phyloP scores from a whole-genome alignment of 92 coral and sea anemone species.

The Umimayanthus chanpuru region DNA sequence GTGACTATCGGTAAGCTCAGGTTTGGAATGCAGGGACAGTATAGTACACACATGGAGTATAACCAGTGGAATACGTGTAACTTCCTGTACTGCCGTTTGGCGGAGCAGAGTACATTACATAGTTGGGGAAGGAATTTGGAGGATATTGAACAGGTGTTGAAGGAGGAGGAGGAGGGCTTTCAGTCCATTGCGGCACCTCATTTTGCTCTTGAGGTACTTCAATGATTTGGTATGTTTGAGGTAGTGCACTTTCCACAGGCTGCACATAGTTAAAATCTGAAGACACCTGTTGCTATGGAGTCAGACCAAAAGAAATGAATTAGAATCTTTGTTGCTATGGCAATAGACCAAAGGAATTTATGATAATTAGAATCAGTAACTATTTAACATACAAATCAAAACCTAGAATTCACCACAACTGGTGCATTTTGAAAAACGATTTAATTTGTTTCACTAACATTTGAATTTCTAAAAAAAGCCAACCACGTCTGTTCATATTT shows the following conservation, averaged over 20 bases:
- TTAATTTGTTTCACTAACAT: neutral
- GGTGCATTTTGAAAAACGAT: neutral
- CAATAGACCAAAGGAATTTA: neutral
- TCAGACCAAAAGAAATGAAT: slow-evolving; percentile 45
- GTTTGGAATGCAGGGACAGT: slow-evolving; percentile 38
- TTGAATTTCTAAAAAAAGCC: neutral
- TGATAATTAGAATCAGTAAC: neutral
- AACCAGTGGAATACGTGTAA: slow-evolving; percentile 25
- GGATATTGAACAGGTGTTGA: slow-evolving; percentile 33
- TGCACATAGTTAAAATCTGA: slow-evolving; percentile 47
- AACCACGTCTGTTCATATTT: slow-evolving; percentile 7
- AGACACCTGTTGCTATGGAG: slow-evolving; percentile 47
- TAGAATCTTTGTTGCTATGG: slow-evolving; percentile 16
- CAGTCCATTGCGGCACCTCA: slow-evolving; percentile 49
- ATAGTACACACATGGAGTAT: slow-evolving; percentile 44
- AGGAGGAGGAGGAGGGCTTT: slow-evolving; percentile 49
- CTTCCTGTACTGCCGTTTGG: slow-evolving; percentile 31
- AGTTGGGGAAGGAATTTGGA: slow-evolving; percentile 46
- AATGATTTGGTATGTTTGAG: slow-evolving; percentile 50
- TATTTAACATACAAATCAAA: neutral
- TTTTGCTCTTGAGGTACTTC: slow-evolving; percentile 51
- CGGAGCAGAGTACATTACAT: slow-evolving; percentile 45
- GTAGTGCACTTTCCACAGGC: slow-evolving; percentile 43
- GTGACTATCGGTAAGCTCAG: slow-evolving; percentile 25
- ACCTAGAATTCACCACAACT: slow-evolving; percentile 33